Evolutionary conservation across 2,797 vertebrate genomes (phyloP).

Genomic region (Cygnus olor): DNA sequence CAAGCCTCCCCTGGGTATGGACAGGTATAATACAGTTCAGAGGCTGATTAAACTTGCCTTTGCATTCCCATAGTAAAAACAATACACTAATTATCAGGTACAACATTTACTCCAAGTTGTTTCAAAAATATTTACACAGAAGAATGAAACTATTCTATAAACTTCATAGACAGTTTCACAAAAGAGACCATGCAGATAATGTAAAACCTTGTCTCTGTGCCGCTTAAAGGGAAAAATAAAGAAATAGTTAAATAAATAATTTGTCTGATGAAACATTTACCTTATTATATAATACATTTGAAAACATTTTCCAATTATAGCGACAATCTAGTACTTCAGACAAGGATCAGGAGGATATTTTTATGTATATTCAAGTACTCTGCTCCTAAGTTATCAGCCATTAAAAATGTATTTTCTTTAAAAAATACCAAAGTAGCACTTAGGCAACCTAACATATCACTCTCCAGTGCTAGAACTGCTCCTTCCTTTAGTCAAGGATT

Average conservation of each 20-base stretch:
- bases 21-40: neutral
- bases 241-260: neutral
- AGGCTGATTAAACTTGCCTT: neutral
- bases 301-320: neutral
- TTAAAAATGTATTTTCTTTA: neutral
- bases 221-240: neutral
- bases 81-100: neutral
- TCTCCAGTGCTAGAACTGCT: neutral
- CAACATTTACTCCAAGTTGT: neutral
- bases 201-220: neutral
- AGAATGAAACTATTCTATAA: neutral
- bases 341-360: neutral
- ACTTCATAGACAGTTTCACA: neutral
- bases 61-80: neutral
- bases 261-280: neutral
- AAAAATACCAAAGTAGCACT: neutral
- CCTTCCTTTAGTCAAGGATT: neutral
- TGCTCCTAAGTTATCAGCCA: neutral
- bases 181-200: neutral
- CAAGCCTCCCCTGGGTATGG: neutral
- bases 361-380: neutral
- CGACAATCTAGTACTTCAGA: neutral
- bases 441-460: neutral
- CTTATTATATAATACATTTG: neutral
- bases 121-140: neutral